Evolutionary conservation across 2,888 invertebrate genomes (phyloP).

Genomic region (Tipula confusa): DNA sequence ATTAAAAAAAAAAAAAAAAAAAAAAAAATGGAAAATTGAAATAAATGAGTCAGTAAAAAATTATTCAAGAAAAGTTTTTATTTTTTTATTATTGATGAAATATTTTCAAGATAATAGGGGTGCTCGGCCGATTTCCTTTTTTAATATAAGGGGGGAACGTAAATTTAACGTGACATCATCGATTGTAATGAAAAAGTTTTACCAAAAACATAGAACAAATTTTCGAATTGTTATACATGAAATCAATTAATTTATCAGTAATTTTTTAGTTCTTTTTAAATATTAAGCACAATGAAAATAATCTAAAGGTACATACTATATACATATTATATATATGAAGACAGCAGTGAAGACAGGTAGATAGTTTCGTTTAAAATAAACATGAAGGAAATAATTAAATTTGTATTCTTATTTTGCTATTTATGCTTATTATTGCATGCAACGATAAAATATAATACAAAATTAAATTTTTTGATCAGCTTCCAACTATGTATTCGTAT

Average conservation of each 20-base stretch:
- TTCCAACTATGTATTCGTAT: background rate
- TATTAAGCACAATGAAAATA: background rate
- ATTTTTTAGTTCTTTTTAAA: background rate
- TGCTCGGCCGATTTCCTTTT: background rate
- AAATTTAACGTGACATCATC: background rate
- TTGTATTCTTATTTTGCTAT: background rate
- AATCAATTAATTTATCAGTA: background rate
- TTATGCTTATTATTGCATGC: background rate
- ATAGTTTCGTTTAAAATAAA: background rate
- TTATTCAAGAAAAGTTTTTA: background rate
- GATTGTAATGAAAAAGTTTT: background rate
- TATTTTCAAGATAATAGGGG: background rate
- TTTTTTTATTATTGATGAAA: background rate
- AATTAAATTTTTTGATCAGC: background rate
- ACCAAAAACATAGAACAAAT: background rate
- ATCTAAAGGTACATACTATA: background rate
- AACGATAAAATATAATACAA: background rate
- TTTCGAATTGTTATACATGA: background rate
- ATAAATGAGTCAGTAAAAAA: background rate
- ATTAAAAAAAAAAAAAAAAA: too few species aligned
- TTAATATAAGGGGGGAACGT: background rate
- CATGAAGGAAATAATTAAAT: background rate
- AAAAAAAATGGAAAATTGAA: background rate
- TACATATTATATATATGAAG: background rate
- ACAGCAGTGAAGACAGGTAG: background rate